A percentile compares a stretch with the other conserved stretches of the same genome.
phyloP scores from a whole-genome alignment of 2,113 vertebrate genomes.

The Diphyllodes magnificus region DNA sequence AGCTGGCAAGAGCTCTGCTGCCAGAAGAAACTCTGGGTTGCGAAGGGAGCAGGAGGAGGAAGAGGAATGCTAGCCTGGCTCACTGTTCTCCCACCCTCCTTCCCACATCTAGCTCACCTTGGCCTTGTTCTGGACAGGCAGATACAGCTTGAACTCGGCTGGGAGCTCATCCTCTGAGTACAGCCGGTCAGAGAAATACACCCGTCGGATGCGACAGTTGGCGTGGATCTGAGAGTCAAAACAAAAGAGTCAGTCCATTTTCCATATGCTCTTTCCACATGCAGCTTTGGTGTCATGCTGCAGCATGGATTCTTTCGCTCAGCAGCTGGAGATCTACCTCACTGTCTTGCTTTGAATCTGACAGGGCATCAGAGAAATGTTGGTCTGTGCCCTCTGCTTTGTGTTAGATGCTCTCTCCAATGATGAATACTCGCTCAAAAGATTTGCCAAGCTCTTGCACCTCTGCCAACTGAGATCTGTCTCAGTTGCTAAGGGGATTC shows the following conservation, averaged over 20 bases:
- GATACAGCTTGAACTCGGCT: conserved; percentile 94
- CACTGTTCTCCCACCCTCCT: not conserved
- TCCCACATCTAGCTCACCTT: conserved; percentile 77
- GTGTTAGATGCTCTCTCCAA: not conserved
- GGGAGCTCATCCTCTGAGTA: conserved; percentile 97
- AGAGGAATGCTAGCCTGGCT: not conserved
- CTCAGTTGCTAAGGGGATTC: not conserved
- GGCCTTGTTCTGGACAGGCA: conserved; percentile 93
- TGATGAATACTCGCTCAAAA: not conserved
- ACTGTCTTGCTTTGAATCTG: not conserved
- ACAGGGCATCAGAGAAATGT: not conserved
- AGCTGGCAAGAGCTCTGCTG: not conserved
- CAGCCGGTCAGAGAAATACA: conserved; percentile 96
- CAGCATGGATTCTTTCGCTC: not conserved
- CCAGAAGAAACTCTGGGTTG: not conserved
- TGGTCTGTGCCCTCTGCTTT: not conserved
- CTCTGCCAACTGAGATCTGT: not conserved
- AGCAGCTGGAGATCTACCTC: not conserved
- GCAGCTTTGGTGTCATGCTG: not conserved
- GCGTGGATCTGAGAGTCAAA: conserved; percentile 85
- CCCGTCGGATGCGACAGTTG: conserved; percentile 92
- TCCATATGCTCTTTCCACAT: not conserved
- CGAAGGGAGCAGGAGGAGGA: not conserved
- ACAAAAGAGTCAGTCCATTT: not conserved
- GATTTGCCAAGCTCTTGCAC: not conserved